Conservation (phyloP, 2,888 invertebrate genomes). For the Pollenia angustigena region DNA sequence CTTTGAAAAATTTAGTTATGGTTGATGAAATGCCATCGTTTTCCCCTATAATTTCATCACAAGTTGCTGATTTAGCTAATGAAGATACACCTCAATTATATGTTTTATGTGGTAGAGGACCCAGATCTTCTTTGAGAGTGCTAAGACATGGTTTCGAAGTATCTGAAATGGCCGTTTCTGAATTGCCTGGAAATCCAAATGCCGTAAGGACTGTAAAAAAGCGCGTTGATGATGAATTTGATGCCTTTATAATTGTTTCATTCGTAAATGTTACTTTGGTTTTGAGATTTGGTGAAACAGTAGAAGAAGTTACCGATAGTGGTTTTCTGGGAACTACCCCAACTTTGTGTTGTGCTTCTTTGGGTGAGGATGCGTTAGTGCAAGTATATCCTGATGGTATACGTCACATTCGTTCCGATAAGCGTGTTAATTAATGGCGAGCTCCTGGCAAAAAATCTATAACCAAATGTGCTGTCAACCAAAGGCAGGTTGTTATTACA, state of each 20-base stretch:
- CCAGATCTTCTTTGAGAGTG: conserved; percentile 96
- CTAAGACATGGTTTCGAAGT: conserved; percentile 98
- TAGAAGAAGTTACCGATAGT: conserved; percentile 99
- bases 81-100: conserved; percentile 99
- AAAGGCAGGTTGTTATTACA: conserved; percentile 99
- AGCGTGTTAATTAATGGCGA: conserved; percentile 99
- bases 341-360: conserved; percentile 98
- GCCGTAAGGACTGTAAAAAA: conserved; percentile 99
- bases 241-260: conserved; percentile 99
- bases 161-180: conserved; percentile 99
- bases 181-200: conserved; percentile 99
- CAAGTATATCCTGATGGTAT: conserved; percentile 99
- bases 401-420: conserved; percentile 98
- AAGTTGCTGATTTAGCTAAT: conserved; percentile 97
- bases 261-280: conserved; percentile 99
- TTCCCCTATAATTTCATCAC: conserved; percentile 93
- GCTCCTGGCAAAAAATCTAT: conserved; percentile 98
- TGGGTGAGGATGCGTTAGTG: conserved; percentile 98
- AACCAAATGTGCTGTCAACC: conserved; percentile 98
- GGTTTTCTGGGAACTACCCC: conserved; percentile 99
- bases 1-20: conserved; percentile 95
- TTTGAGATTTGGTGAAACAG: conserved; percentile 99
- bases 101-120: conserved; percentile 97
- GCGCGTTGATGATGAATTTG: conserved; percentile 98
- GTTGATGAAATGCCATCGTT: conserved; percentile 99